phyloP scores from a whole-genome alignment of 2,888 invertebrate genomes.

The Cosmia pyralina region DNA sequence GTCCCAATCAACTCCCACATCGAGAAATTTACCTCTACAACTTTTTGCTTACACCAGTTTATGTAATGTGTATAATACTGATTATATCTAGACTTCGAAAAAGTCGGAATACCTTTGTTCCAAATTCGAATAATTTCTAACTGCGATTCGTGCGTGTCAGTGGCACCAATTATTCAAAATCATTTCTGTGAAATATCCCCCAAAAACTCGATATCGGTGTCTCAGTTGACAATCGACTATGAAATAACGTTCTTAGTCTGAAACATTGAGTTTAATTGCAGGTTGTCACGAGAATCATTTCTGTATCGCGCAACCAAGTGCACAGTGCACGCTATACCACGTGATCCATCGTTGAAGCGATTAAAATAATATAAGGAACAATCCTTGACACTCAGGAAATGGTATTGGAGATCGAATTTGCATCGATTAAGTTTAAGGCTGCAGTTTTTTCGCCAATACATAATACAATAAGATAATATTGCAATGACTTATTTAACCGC shows the following conservation, averaged over 20 bases:
- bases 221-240: constrained; percentile 68
- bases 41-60: constrained; percentile 66
- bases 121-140: constrained; percentile 16
- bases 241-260: constrained; percentile 68
- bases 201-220: constrained; percentile 44
- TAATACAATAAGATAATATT: constrained; percentile 39
- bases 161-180: constrained; percentile 37
- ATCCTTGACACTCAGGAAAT: constrained; percentile 72
- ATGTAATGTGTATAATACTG: constrained; percentile 63
- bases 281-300: constrained; percentile 71
- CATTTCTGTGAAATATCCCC: constrained; percentile 48
- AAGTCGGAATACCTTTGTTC: neutral
- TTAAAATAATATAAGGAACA: constrained; percentile 60
- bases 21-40: constrained; percentile 75
- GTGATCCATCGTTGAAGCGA: constrained; percentile 58
- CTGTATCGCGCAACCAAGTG: constrained; percentile 58
- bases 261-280: constrained; percentile 74
- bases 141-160: constrained; percentile 42
- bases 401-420: constrained; percentile 51
- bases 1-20: constrained; percentile 79
- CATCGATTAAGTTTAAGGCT: constrained; percentile 60
- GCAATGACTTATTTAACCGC: constrained; percentile 38
- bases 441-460: constrained; percentile 44
- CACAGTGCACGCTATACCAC: constrained; percentile 66
- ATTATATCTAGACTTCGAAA: neutral